Percentiles rank a stretch among this genome's conserved stretches.
These are phyloP conservation scores for Melanotaenia maccullochi DNA, from an alignment of 2,797 vertebrate genomes.

Conservation along the genomic window DNA sequence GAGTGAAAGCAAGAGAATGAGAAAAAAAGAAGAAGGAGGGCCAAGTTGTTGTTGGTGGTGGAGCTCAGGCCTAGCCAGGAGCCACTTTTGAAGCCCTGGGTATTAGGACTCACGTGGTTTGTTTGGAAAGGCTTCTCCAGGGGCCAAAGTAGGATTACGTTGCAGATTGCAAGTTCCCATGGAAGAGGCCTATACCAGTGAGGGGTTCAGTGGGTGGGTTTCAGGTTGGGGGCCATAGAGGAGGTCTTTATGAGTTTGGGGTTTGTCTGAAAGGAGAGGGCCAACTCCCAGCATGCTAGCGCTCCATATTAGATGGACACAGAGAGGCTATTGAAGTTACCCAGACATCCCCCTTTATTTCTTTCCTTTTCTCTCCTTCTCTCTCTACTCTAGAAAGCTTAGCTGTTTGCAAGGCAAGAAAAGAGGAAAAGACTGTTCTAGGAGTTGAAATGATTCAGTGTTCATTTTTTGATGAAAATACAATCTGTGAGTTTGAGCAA, in stretches of 20 bases:
- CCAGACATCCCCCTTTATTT: constrained; percentile 76
- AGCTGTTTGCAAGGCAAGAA: constrained; percentile 61
- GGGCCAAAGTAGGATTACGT: constrained; percentile 84
- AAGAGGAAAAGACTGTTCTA: constrained; percentile 57
- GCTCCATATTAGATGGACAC: constrained; percentile 81
- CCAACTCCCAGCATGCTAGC: constrained; percentile 83
- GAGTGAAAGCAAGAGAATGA: constrained; percentile 66
- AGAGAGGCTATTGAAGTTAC: constrained; percentile 83
- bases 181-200: constrained; percentile 73
- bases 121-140: constrained; percentile 84
- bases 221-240: constrained; percentile 80
- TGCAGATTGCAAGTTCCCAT: constrained; percentile 85
- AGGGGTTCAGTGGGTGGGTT: constrained; percentile 78
- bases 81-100: constrained; percentile 79
- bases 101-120: constrained; percentile 81
- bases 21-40: constrained; percentile 67
- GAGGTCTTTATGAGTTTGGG: constrained; percentile 82
- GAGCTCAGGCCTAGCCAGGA: constrained; percentile 76
- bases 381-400: constrained; percentile 61
- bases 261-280: constrained; percentile 81
- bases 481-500: constrained; percentile 46
- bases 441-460: constrained; percentile 52
- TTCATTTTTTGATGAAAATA: constrained; percentile 62
- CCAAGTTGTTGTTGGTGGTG: constrained; percentile 68
- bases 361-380: constrained; percentile 63